Conservation (phyloP, 2,797 vertebrate genomes). For the Gallinago stenura region DNA sequence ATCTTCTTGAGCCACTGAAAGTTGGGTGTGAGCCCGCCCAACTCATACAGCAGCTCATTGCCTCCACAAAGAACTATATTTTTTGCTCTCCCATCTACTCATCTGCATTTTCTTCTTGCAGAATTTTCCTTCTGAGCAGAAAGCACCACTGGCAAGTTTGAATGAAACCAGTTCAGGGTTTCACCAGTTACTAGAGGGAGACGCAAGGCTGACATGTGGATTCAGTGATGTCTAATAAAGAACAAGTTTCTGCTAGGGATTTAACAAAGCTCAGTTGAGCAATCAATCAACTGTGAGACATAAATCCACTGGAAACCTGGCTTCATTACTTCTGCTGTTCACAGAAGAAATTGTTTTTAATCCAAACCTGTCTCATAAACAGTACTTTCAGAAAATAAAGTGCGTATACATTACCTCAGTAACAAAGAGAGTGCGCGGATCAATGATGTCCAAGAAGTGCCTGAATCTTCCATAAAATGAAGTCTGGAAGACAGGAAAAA, state of each 20-base stretch:
- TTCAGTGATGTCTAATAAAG: neutral
- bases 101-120: accelerated
- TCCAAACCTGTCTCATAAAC: neutral
- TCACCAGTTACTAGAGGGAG: neutral
- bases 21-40: neutral
- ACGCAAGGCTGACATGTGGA: neutral
- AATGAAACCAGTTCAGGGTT: neutral
- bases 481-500: constrained; percentile 73
- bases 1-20: neutral
- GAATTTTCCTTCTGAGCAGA: neutral
- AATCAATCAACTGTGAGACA: neutral
- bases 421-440: constrained; percentile 90
- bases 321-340: neutral
- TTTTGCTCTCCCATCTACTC: neutral
- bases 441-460: constrained; percentile 93
- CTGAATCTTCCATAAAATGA: constrained; percentile 89
- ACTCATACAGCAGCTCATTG: neutral
- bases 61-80: accelerated
- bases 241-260: accelerated
- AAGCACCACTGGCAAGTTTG: accelerated
- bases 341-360: neutral
- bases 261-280: neutral
- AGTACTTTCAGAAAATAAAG: neutral
- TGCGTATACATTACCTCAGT: constrained; percentile 82
- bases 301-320: neutral